Percentiles rank a stretch among this genome's conserved stretches.
Evolutionary conservation across 2,113 vertebrate genomes (phyloP).

Genomic region (Lamprotornis superbus): DNA sequence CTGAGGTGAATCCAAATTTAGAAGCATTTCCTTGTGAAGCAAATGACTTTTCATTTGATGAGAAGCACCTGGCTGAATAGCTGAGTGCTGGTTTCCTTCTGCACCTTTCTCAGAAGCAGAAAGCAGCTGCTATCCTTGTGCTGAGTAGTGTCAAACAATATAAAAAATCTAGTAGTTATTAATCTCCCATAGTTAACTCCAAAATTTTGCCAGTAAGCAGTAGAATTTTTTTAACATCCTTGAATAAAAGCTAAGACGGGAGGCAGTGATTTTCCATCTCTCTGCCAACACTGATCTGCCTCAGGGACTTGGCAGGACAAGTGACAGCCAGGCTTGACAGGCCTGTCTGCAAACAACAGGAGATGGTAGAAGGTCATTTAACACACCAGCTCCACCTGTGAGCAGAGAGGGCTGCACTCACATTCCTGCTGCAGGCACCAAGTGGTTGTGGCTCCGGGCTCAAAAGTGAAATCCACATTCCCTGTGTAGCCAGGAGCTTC

Average conservation of each 20-base stretch:
- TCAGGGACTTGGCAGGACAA: neutral
- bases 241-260: neutral
- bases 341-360: neutral
- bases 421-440: rapidly evolving
- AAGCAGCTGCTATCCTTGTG: neutral
- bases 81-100: neutral
- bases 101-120: neutral
- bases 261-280: neutral
- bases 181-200: neutral
- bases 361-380: neutral
- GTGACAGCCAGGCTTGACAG: neutral
- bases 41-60: neutral
- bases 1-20: neutral
- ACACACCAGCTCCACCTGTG: neutral
- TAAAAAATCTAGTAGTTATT: neutral
- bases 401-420: neutral
- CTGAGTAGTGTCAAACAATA: neutral
- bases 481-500: neutral
- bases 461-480: neutral
- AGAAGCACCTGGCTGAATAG: neutral
- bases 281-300: neutral
- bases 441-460: neutral
- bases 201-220: neutral
- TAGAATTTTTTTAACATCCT: neutral
- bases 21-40: neutral